These are phyloP conservation scores for Clistopyga incitator DNA, from an alignment of 2,888 invertebrate species.

Conservation along the genomic window DNA sequence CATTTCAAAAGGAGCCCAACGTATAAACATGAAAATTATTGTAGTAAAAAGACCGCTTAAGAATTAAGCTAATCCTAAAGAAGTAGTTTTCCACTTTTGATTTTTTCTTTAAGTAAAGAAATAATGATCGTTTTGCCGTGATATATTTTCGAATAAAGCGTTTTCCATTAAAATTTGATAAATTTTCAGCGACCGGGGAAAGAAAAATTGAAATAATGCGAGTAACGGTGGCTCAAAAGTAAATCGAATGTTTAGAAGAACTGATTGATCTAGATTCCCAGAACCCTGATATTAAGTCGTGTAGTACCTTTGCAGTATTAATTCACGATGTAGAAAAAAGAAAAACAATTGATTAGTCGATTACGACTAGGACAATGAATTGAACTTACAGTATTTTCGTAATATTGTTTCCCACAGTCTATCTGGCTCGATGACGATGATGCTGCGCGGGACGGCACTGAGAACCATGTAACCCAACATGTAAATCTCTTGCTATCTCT, in stretches of 20 bases:
- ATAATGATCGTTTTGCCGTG: too few species aligned
- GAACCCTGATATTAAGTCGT: not conserved
- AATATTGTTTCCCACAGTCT: slow-evolving; percentile 83
- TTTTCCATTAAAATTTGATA: too few species aligned
- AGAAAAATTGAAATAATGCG: not conserved
- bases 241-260: slow-evolving; percentile 21
- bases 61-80: too few species aligned
- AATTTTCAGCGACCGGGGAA: not conserved
- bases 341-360: slow-evolving; percentile 5
- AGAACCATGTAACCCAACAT: slow-evolving; percentile 83
- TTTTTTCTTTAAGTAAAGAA: too few species aligned
- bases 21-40: too few species aligned
- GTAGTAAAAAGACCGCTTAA: too few species aligned
- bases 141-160: too few species aligned
- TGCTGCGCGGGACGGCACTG: slow-evolving; percentile 82
- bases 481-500: slow-evolving; percentile 78
- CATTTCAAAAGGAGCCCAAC: too few species aligned
- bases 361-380: slow-evolving; percentile 16
- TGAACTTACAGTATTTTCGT: slow-evolving; percentile 75
- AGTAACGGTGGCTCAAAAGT: not conserved
- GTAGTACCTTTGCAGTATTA: slow-evolving; percentile 5
- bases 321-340: not conserved
- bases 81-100: too few species aligned
- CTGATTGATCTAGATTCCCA: not conserved
- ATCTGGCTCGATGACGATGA: slow-evolving; percentile 84